Base-by-base conservation (phyloP, 2,888 invertebrate species). In the Tineola bisselliella region DNA sequence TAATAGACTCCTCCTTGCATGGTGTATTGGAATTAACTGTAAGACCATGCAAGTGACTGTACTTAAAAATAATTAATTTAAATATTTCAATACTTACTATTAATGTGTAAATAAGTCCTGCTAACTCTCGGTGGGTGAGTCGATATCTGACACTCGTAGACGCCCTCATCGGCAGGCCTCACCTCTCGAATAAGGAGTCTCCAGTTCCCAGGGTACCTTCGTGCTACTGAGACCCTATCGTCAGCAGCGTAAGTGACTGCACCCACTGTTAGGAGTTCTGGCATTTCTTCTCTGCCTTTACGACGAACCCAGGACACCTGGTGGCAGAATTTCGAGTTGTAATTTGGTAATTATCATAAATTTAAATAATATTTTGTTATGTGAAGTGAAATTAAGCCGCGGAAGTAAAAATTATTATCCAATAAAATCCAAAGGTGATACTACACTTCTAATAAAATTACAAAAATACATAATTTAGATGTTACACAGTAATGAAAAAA, bases 271-370 rank as follows among this genome's bases (percentile, higher is more conserved):
- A 92, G 84, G 8, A 92, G 84, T 68, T 91, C 91, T 59, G 91
- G 91, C 74, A 92, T 91, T 44, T 84, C 82, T 59, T 84, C 86
- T 68, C 78, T 80, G 6, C 82, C 84, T 73, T 88, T 88, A 63
- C 92, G 88, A 10, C 92, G 83, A 4, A 92, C 91, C 92, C 92
- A 93, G 19, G 92, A 92, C n/a, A 90, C 90, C 90, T 90, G 15
- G 43, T n/a, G 13, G 8, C 3, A 8, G 25, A 25, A 25, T 25
- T 25, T 25, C 6, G 25, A 4, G 25, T 25, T 25, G 25, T 6
- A 25, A n/a, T n/a, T n/a, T n/a, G n/a, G n/a, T n/a, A n/a, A n/a
- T n/a, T n/a, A n/a, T n/a, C n/a, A n/a, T n/a, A n/a, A n/a, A n/a
- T n/a, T n/a, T n/a, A n/a, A n/a, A n/a, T n/a, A n/a, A n/a, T n/a